Percentiles rank a stretch among this genome's conserved stretches.
Evolutionary conservation across 2,113 vertebrate species (phyloP).

Genomic region (Chionodraco myersi): DNA sequence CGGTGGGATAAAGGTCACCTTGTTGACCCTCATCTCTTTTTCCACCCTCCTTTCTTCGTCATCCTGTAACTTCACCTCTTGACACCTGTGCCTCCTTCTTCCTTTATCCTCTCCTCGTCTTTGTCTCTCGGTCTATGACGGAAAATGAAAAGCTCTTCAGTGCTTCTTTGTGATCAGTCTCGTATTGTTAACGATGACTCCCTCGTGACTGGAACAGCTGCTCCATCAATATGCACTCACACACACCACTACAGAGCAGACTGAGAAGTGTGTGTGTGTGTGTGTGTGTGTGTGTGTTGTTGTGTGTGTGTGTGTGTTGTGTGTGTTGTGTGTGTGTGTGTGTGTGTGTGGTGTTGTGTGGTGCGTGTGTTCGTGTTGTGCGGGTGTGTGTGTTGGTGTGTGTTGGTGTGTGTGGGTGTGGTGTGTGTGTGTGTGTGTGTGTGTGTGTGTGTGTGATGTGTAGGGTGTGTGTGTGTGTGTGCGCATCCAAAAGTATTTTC

Average conservation of each 20-base stretch:
- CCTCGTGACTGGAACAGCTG: constrained; percentile 50
- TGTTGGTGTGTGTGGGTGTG: no score
- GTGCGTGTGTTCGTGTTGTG: neutral
- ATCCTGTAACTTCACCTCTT: neutral
- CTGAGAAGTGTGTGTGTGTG: constrained; percentile 9
- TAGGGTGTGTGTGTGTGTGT: constrained; percentile 17
- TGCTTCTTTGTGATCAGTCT: constrained; percentile 50
- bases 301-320: no score
- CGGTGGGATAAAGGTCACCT: constrained; percentile 36
- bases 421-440: neutral
- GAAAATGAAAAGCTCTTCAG: constrained; percentile 30
- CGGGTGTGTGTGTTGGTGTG: constrained; percentile 15
- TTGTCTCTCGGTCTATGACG: constrained; percentile 14
- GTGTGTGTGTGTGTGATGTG: constrained; percentile 11
- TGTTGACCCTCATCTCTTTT: constrained; percentile 13
- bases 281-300: constrained; percentile 13
- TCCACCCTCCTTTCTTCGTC: neutral
- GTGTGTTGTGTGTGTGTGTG: constrained; percentile 17
- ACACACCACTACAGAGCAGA: constrained; percentile 21
- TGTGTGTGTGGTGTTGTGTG: no score
- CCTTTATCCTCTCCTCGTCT: constrained; percentile 9
- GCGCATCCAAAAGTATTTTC: neutral
- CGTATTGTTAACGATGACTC: constrained; percentile 53
- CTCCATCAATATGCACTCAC: constrained; percentile 57
- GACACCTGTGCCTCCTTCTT: neutral